Evolutionary conservation across 2,888 invertebrate species (phyloP).

Genomic region (Lasioglossum zephyrum): DNA sequence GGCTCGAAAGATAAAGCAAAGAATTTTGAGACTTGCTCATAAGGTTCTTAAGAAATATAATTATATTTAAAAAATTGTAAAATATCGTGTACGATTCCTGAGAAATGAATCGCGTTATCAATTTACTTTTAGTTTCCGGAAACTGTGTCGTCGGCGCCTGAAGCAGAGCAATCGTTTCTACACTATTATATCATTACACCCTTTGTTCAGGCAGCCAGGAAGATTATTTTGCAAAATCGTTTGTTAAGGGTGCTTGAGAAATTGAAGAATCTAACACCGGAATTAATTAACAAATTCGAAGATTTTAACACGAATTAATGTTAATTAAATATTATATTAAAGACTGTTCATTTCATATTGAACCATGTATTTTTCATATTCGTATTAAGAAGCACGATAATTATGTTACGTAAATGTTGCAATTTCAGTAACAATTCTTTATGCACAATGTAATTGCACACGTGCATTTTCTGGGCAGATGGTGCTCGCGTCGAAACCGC

Average conservation of each 20-base stretch:
- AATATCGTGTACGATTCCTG: neutral
- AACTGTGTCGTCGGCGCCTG: neutral
- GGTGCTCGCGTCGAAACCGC: slow-evolving; percentile 28
- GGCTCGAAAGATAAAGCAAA: slow-evolving; percentile 30
- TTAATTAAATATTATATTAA: neutral
- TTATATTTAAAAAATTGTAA: neutral
- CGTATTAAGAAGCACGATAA: neutral
- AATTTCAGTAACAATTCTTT: neutral
- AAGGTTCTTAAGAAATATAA: slow-evolving; percentile 12
- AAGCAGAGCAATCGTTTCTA: slow-evolving; percentile 8
- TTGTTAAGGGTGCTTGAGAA: slow-evolving; percentile 36
- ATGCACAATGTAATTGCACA: neutral
- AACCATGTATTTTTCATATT: neutral
- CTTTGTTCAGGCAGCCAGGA: slow-evolving; percentile 44
- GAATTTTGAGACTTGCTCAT: slow-evolving; percentile 37
- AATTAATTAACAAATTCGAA: slow-evolving; percentile 5
- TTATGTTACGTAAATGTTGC: neutral
- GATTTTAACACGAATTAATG: neutral
- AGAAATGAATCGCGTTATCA: neutral
- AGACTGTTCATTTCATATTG: neutral
- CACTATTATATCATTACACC: slow-evolving; percentile 10
- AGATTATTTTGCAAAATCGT: slow-evolving; percentile 45
- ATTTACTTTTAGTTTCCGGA: slow-evolving; percentile 28
- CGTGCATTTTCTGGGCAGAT: slow-evolving; percentile 7
- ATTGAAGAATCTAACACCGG: slow-evolving; percentile 13